Evolutionary conservation across 1,140 invertebrate genomes (phyloP).

Genomic region (Zaprionus ornatus): DNA sequence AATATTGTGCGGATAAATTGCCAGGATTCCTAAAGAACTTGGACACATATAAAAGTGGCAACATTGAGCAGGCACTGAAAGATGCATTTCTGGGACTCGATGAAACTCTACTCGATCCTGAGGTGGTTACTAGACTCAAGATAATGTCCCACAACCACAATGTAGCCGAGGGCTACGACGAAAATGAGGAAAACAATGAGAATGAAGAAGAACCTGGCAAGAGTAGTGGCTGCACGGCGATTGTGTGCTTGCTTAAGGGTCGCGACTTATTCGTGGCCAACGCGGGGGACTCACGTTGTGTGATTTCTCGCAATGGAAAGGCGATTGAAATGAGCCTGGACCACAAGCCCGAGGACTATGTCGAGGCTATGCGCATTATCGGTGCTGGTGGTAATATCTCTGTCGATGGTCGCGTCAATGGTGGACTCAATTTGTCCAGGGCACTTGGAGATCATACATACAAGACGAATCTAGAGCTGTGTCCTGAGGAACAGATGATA

Average conservation of each 20-base stretch:
- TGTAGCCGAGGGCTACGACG: conserved; percentile 81
- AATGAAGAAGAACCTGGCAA: conserved; percentile 88
- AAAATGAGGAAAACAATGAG: conserved; percentile 84
- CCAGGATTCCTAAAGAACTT: conserved; percentile 94
- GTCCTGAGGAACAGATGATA: conserved; percentile 96
- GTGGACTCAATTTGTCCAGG: conserved; percentile 97
- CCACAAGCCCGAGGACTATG: conserved; percentile 97
- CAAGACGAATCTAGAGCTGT: conserved; percentile 91
- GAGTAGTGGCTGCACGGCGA: conserved; percentile 98
- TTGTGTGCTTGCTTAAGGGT: conserved; percentile 94
- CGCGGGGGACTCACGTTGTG: conserved; percentile 97
- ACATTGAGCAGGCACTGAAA: conserved; percentile 91
- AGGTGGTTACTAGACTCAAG: conserved; percentile 91
- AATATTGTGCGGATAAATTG: conserved; percentile 94
- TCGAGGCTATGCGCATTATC: conserved; percentile 92
- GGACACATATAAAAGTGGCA: conserved; percentile 90
- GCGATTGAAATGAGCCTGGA: conserved; percentile 97
- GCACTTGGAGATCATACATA: conserved; percentile 98
- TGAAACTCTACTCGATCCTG: conserved; percentile 89
- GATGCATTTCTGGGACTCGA: conserved; percentile 97
- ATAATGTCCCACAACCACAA: conserved; percentile 87
- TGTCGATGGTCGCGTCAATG: conserved; percentile 96
- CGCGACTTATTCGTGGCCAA: conserved; percentile 91
- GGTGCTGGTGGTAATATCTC: conserved; percentile 97
- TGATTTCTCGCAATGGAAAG: conserved; percentile 93